Evolutionary conservation across 2,888 invertebrate genomes (phyloP), one percentile per base, ranked within the genome.

Genomic region (Lepetodrilus schrolli): DNA sequence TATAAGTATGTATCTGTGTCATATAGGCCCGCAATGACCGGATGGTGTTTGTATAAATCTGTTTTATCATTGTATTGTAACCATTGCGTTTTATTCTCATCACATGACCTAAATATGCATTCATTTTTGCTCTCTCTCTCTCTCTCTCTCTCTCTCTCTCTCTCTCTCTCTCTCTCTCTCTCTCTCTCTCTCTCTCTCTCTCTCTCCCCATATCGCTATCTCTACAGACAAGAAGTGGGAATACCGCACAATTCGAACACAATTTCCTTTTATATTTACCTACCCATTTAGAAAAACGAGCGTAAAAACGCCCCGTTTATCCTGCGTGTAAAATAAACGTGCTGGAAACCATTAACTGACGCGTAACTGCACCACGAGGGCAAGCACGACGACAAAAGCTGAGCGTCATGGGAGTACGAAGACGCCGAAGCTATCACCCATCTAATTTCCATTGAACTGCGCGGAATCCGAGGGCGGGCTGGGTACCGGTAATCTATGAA

Each of bases 301-400:
- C 34, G 34, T 30, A 30, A 34, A 13, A 58, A 58, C 58, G 58
- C 30, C 58, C n/a, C 34, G 34, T 34, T 58, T 58, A 30, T 17
- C 26, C 30, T 4, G 1, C 23, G 30, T 17, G 13, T 43, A 34
- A 30, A 58, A 30, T 30, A 17, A 48, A 48, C 17, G 58, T 26
- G 58, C 13, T 8, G 17, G n/a, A 30, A 5, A 17, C 58, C 26
- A 58, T 13, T 58, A 58, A 58, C 34, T 34, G 58, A 26, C 26
- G 58, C 30, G 17, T 58, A 34, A 23, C 7, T 17, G 43, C 34
- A 7, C 30, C 7, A 5, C 17, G 58, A 58, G 17, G 58, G 34
- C 58, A 58, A 30, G n/a, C n/a, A 17, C 58, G 58, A 30, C 34
- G 58, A 58, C 58, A 58, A 58, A 30, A 30, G 58, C 58, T 8